Evolutionary conservation across 2,888 invertebrate genomes (phyloP).

Genomic region (Oscheius sp.): DNA sequence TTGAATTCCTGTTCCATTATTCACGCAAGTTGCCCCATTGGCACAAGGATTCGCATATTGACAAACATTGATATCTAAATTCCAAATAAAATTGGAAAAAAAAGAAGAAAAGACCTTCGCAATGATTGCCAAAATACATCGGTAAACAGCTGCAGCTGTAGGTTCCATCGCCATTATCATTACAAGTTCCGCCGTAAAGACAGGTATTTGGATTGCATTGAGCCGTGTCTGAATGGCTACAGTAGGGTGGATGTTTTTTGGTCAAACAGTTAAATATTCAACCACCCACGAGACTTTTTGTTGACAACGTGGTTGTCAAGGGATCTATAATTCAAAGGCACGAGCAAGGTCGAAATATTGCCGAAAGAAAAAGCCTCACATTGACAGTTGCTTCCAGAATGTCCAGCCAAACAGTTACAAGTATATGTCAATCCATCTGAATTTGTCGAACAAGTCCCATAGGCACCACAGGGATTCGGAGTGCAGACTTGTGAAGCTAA

Average conservation of each 20-base stretch:
- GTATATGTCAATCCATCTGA: neutral
- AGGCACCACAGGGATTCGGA: constrained; percentile 32
- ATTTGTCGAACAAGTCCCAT: constrained; percentile 35
- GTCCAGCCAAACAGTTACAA: neutral
- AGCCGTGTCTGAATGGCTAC: neutral
- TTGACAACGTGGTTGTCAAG: neutral
- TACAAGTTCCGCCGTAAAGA: constrained; percentile 6
- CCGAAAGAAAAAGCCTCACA: neutral
- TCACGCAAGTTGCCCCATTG: neutral
- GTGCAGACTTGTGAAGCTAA: neutral
- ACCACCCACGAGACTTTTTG: neutral
- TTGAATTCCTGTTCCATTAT: neutral
- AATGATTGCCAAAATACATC: neutral
- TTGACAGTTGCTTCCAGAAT: neutral
- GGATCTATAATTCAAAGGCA: neutral
- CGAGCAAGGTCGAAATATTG: neutral
- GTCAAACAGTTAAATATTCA: neutral
- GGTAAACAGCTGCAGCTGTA: neutral
- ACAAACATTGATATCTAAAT: constrained; percentile 7
- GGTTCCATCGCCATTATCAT: neutral
- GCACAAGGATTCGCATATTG: constrained; percentile 11
- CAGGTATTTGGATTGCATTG: neutral
- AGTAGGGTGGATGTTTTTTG: neutral
- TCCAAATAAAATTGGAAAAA: neutral
- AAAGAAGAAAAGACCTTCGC: neutral